Conservation (phyloP, 2,113 vertebrate species). For the Xiphias gladius region DNA sequence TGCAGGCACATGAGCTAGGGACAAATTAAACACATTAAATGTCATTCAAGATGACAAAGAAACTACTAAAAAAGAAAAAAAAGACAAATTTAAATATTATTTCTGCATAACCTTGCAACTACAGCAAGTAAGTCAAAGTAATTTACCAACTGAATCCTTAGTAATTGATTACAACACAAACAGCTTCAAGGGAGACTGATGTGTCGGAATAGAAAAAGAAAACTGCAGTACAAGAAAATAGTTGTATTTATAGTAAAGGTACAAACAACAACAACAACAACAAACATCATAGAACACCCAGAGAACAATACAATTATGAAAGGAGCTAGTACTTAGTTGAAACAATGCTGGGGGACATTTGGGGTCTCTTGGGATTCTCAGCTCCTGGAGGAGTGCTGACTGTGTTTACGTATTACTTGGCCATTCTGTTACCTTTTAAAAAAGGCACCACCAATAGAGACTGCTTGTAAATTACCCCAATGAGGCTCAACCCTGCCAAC, state of each 20-base stretch:
- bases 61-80: background rate
- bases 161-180: conserved; percentile 37
- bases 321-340: conserved; percentile 41
- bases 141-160: conserved; percentile 9
- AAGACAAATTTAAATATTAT: background rate
- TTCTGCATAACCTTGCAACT: background rate
- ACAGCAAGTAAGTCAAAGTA: background rate
- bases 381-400: conserved; percentile 71
- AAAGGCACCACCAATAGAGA: conserved; percentile 80
- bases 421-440: conserved; percentile 81
- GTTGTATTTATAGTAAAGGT: conserved; percentile 36
- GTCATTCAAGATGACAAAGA: conserved; percentile 22
- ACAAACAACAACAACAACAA: conserved; percentile 2
- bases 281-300: conserved; percentile 27
- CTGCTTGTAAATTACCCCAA: conserved; percentile 85
- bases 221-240: conserved; percentile 30
- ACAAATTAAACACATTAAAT: conserved; percentile 41
- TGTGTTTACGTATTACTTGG: conserved; percentile 79
- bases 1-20: conserved; percentile 29
- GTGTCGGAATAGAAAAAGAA: conserved; percentile 23
- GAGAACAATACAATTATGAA: conserved; percentile 49
- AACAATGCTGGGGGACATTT: conserved; percentile 57
- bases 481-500: conserved; percentile 83
- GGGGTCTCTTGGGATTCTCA: conserved; percentile 60
- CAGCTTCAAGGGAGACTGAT: background rate